These are phyloP conservation scores for Oryzias dopingdopingensis DNA, from an alignment of 2,797 vertebrate genomes.

Conservation along the genomic window DNA sequence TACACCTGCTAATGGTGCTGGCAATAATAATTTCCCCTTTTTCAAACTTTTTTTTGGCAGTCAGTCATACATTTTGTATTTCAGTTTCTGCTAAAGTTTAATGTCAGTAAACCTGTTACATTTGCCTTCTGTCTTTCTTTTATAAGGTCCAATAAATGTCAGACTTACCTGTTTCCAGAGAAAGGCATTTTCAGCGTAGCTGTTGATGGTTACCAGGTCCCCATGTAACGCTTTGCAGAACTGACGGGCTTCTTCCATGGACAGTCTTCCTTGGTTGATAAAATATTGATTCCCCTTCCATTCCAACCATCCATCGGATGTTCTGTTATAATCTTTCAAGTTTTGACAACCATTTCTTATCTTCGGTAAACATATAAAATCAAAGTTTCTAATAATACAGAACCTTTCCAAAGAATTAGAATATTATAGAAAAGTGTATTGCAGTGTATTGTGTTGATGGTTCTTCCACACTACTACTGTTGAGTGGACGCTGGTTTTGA, in stretches of 20 bases:
- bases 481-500: too few relatives aligned
- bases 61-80: too few relatives aligned
- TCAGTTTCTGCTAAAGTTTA: too few relatives aligned
- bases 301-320: constrained; percentile 85
- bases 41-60: too few relatives aligned
- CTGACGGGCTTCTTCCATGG: constrained; percentile 80
- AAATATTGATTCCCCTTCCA: constrained; percentile 83
- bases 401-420: too few relatives aligned
- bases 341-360: constrained; percentile 10
- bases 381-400: neutral
- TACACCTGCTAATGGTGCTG: too few relatives aligned
- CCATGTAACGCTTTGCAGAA: constrained; percentile 81
- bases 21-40: too few relatives aligned
- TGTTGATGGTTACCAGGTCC: constrained; percentile 82
- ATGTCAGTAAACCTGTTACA: too few relatives aligned
- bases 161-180: constrained; percentile 68
- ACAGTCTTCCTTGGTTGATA: constrained; percentile 39
- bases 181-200: constrained; percentile 81
- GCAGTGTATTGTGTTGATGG: too few relatives aligned
- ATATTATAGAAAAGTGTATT: too few relatives aligned
- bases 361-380: neutral
- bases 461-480: too few relatives aligned
- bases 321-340: constrained; percentile 74
- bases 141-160: neutral
- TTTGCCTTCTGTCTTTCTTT: too few relatives aligned